Evolutionary conservation across 2,797 vertebrate species (phyloP).

Genomic region (Schizopygopsis pylzovi): DNA sequence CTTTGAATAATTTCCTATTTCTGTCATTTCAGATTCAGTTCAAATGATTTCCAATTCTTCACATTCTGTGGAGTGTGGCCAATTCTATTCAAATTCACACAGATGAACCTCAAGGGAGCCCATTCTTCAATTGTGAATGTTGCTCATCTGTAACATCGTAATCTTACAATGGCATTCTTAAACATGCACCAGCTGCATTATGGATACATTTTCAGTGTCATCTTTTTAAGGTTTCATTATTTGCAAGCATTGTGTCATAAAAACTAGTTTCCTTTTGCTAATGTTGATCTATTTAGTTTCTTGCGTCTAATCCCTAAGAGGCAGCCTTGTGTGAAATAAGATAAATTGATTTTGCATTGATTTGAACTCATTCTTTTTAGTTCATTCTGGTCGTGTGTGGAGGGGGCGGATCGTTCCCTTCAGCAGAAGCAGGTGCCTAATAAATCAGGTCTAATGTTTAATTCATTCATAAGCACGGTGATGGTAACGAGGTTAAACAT

Average conservation of each 20-base stretch:
- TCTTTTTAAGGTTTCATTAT: conserved; percentile 12
- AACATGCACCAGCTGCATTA: not conserved
- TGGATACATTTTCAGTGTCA: conserved; percentile 15
- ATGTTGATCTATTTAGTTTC: conserved; percentile 48
- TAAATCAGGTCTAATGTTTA: conserved; percentile 57
- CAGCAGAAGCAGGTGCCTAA: conserved; percentile 49
- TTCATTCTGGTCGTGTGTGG: conserved; percentile 49
- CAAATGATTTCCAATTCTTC: not conserved
- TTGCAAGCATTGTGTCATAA: conserved; percentile 21
- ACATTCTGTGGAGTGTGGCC: not conserved
- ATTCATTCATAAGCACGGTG: conserved; percentile 49
- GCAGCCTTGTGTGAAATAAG: conserved; percentile 59
- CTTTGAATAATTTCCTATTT: not conserved
- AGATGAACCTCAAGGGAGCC: not conserved
- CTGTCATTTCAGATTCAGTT: not conserved
- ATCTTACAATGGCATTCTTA: not conserved
- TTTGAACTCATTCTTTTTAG: conserved; percentile 68
- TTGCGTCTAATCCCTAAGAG: conserved; percentile 41
- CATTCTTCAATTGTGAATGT: not conserved
- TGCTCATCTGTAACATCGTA: conserved; percentile 1
- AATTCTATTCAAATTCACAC: not conserved
- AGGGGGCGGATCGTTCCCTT: conserved; percentile 21
- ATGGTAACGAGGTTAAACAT: conserved; percentile 61
- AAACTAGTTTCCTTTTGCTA: conserved; percentile 36
- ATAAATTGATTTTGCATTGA: conserved; percentile 73